A percentile compares a stretch with the other conserved stretches of the same genome.
Evolutionary conservation across 1,140 invertebrate genomes (phyloP).

Genomic region (Drosophila truncata): DNA sequence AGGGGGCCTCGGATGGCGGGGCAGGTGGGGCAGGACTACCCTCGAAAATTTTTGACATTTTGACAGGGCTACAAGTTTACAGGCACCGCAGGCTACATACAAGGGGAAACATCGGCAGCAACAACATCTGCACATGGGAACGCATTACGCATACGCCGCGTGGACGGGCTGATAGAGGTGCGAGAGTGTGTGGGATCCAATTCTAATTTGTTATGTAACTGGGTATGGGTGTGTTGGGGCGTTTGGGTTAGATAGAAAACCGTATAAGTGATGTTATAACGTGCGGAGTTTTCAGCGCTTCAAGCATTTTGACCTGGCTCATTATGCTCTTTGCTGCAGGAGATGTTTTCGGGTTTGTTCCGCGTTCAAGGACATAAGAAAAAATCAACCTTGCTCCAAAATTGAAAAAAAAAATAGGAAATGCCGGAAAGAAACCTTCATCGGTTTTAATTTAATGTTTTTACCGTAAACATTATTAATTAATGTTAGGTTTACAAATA

Average conservation of each 20-base stretch:
- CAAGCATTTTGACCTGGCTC: conserved; percentile 42
- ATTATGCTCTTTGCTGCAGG: conserved; percentile 20
- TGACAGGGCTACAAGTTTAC: conserved; percentile 69
- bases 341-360: neutral
- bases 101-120: conserved; percentile 36
- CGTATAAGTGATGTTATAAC: conserved; percentile 45
- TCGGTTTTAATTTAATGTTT: no score
- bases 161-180: conserved; percentile 10
- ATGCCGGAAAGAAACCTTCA: no score
- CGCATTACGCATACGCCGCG: conserved; percentile 70
- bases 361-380: neutral
- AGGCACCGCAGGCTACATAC: conserved; percentile 46
- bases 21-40: conserved; percentile 23
- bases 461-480: no score
- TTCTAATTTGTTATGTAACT: conserved; percentile 73
- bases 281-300: conserved; percentile 55
- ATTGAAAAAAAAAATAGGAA: no score
- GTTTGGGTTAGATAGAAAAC: conserved; percentile 48
- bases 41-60: conserved; percentile 75
- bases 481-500: no score
- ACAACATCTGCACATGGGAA: conserved; percentile 45
- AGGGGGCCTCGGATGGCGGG: conserved; percentile 10
- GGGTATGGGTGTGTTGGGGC: conserved; percentile 1
- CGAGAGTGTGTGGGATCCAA: conserved; percentile 32
- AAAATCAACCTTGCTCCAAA: neutral